Conservation (phyloP, 1,140 invertebrate species). For the Nylanderia fulva region DNA sequence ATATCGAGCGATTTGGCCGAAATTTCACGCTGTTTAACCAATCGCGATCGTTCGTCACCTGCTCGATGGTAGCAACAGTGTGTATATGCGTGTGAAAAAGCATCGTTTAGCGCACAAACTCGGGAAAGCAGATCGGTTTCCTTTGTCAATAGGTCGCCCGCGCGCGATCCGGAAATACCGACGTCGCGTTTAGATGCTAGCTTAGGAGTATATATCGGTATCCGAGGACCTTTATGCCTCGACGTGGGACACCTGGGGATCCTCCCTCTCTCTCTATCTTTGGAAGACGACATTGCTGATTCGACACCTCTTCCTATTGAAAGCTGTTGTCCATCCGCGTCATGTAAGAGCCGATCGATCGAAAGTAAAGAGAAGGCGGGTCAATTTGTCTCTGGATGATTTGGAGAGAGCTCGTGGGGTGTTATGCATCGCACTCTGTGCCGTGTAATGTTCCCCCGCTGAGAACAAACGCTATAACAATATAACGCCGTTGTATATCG, state of each 20-base stretch:
- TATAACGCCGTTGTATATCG: conserved; percentile 25
- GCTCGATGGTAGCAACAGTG: background rate
- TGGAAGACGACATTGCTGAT: conserved; percentile 54
- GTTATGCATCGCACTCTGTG: background rate
- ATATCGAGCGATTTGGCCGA: conserved; percentile 51
- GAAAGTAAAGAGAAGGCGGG: conserved; percentile 53
- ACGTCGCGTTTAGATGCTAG: background rate
- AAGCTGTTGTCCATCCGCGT: conserved; percentile 50
- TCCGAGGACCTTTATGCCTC: conserved; percentile 45
- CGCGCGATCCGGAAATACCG: conserved; percentile 26
- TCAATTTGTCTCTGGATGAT: conserved; percentile 67
- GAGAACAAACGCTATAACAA: conserved; percentile 46
- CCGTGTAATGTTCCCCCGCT: conserved; percentile 37
- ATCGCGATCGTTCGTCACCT: conserved; percentile 47
- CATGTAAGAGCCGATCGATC: conserved; percentile 58
- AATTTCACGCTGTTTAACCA: conserved; percentile 71
- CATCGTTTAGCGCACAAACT: conserved; percentile 56
- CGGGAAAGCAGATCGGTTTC: conserved; percentile 5
- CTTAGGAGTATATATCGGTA: conserved; percentile 4
- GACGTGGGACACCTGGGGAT: conserved; percentile 66
- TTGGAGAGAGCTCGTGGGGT: conserved; percentile 58
- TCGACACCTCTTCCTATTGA: conserved; percentile 57
- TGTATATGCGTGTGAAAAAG: conserved; percentile 52
- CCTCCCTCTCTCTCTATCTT: background rate
- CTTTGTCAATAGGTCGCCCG: conserved; percentile 48